Base-by-base conservation (phyloP, 2,113 vertebrate species). In the Oceanites oceanicus region DNA sequence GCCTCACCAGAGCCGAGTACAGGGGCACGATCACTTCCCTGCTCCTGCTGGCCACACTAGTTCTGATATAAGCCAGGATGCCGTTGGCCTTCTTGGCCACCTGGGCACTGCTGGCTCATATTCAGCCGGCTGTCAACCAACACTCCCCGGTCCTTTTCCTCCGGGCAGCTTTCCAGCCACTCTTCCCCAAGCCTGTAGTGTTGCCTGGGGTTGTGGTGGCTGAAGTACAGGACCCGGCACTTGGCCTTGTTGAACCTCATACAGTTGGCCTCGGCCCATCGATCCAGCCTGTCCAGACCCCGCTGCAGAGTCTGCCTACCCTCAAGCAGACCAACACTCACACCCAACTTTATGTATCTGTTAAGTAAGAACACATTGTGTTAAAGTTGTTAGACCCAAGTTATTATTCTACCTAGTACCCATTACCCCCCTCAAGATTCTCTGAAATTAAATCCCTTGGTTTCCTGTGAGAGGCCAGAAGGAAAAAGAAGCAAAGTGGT, bases 401-500 rank as follows among this genome's bases (percentile, higher is more conserved):
- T 27, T 92, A 9, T 19, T 92, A 40, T 30, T 75, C 15, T n/a
- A 5, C 38, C n/a, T 58, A 55, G 26, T 23, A 56, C 50, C 8
- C n/a, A 13, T 61, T 74, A 74, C 11, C 95, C 29, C 25, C 77
- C 45, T 59, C 19, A 53, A 0, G 0, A 0, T n/a, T 90, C 68
- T 63, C 85, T 36, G 26, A 74, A 86, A 96, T 77, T 27, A 87
- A 63, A 70, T 86, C 36, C 52, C 49, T 42, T 8, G 0, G 20
- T 84, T 94, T 89, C 68, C 76, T 91, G 11, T 27, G 15, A 49
- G 50, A 77, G 15, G 53, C 40, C 38, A 59, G 83, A 92, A 65
- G 90, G 61, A 94, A 97, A 97, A 92, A 81, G 20, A 88, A 94
- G 62, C 42, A 63, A 73, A 88, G 74, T n/a, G 30, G 53, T 18